Percentiles rank a stretch among this genome's conserved stretches.
Evolutionary conservation across 2,113 vertebrate species (phyloP).

Genomic region (Archocentrus centrarchus): DNA sequence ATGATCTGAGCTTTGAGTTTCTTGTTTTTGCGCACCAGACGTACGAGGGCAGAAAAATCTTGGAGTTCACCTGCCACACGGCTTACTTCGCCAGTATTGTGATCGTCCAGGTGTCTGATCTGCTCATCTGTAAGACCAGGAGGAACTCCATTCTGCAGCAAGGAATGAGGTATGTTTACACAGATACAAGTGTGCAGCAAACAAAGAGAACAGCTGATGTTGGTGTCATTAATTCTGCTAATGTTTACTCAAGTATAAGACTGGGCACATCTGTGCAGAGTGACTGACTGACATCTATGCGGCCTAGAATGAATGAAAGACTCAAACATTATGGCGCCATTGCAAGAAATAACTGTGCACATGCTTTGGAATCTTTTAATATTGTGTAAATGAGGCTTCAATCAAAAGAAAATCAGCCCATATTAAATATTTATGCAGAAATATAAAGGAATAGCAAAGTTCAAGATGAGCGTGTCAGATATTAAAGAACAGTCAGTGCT

Average conservation of each 20-base stretch:
- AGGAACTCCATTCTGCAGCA: constrained; percentile 93
- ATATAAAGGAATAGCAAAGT: neutral
- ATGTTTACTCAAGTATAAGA: too few relatives aligned
- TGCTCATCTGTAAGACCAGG: constrained; percentile 95
- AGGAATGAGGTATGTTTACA: constrained; percentile 90
- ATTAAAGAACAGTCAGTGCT: neutral
- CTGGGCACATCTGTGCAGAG: neutral
- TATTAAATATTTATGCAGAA: neutral
- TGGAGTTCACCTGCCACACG: constrained; percentile 94
- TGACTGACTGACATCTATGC: neutral
- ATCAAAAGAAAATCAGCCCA: neutral
- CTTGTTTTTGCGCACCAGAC: constrained; percentile 75
- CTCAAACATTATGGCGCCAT: neutral
- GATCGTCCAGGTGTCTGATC: constrained; percentile 92
- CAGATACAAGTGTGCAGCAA: too few relatives aligned
- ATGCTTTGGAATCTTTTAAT: neutral
- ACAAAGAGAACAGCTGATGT: too few relatives aligned
- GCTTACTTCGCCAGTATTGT: constrained; percentile 93
- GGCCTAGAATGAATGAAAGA: neutral
- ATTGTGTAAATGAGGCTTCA: neutral
- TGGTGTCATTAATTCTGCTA: too few relatives aligned
- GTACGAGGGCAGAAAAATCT: constrained; percentile 92
- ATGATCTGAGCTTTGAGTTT: neutral
- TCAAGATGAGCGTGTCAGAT: neutral
- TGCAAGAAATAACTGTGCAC: neutral